Base-by-base conservation (phyloP, 2,888 invertebrate genomes). In the Dolichopus griseipennis region DNA sequence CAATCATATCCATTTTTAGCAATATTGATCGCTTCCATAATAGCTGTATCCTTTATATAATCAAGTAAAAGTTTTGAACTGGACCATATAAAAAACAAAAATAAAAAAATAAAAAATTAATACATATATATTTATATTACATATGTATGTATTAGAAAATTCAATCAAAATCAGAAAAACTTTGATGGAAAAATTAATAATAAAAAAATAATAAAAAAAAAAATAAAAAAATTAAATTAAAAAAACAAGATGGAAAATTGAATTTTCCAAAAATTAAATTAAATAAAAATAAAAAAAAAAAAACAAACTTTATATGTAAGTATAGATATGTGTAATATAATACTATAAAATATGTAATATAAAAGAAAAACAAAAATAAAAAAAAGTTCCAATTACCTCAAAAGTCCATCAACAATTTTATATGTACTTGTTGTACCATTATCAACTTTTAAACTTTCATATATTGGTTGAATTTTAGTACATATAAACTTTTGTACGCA, bases 401-500 rank as follows among this genome's bases (percentile, higher is more conserved):
- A 76, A 21, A 86, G 61, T 0, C 83, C 84, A 73, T 85, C 82
- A 5, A 86, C 74, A 34, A 85, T 81, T 74, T 84, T 83, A 69
- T 83, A 82, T 2, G 76, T 74, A 68, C 82, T 83, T 1, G 79
- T 77, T 1, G 79, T 77, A 0, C 79, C 83, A 34, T 75, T 72
- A 2, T 84, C 82, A 15, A 66, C 73, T 0, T 73, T 73, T 3
- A 83, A 78, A 70, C 80, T 81, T 0, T 73, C 75, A 1, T 81
- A 76, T 15, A 83, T 81, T 1, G 76, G 79, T 68, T 83, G 81
- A 18, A 85, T 79, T 67, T 82, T 79, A 71, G 81, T 80, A 71
- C 89, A 89, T 41, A 87, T 81, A 6, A 84, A 82, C 68, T 85
- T 82, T 76, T 88, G 88, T 72, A 85, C 81, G 73, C 89, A 89